phyloP scores from a whole-genome alignment of 2,113 vertebrate genomes.

The Sula dactylatra region DNA sequence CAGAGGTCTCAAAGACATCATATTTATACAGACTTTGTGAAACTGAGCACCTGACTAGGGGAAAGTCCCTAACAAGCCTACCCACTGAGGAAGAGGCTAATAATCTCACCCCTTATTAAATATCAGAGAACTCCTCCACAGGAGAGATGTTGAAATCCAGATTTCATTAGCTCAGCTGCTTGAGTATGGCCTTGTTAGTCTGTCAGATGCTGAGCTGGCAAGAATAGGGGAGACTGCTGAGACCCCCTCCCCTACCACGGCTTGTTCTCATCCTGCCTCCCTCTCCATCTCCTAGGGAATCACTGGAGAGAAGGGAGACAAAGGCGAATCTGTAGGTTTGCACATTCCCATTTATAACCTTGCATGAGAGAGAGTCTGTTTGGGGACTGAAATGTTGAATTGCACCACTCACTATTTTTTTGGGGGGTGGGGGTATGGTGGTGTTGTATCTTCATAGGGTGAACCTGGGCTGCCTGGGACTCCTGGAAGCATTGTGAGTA shows the following conservation, averaged over 20 bases:
- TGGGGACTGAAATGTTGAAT: not conserved
- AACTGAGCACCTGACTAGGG: not conserved
- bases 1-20: not conserved
- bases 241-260: not conserved
- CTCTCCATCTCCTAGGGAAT: conserved; percentile 68
- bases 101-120: not conserved
- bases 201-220: not conserved
- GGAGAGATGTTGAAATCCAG: not conserved
- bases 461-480: conserved; percentile 78
- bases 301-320: conserved; percentile 79
- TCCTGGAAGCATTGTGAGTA: conserved; percentile 75
- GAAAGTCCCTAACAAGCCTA: not conserved
- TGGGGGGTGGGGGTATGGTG: not conserved
- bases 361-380: not conserved
- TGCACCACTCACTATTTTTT: not conserved
- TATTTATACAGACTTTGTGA: not conserved
- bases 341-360: not conserved
- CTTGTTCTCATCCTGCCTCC: not conserved
- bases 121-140: not conserved
- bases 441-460: conserved; percentile 68
- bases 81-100: not conserved
- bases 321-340: conserved; percentile 80
- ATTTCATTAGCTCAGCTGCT: not conserved
- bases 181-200: not conserved
- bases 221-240: not conserved